Evolutionary conservation across 2,113 vertebrate species (phyloP).

Genomic region (Malurus elegans): DNA sequence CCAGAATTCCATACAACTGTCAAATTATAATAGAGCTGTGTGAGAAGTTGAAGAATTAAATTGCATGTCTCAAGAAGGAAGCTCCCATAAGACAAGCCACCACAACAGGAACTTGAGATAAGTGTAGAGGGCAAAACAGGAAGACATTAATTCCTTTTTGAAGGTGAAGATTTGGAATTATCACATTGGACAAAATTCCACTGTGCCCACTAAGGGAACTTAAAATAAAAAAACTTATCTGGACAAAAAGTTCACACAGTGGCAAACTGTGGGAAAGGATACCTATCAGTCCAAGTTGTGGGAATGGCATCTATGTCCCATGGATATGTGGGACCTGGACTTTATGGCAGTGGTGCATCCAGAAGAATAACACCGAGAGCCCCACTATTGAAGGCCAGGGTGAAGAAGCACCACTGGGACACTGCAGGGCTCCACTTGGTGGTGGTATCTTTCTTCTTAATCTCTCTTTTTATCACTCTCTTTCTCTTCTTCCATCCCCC

Average conservation of each 20-base stretch:
- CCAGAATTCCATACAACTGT: neutral
- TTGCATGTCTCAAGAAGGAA: neutral
- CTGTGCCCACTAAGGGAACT: neutral
- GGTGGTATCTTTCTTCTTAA: neutral
- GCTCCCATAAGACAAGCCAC: neutral
- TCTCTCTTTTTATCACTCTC: neutral
- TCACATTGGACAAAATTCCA: neutral
- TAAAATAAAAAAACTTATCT: neutral
- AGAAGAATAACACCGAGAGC: neutral
- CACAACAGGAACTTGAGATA: neutral
- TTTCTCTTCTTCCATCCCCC: neutral
- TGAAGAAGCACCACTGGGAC: rapidly evolving
- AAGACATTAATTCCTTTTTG: neutral
- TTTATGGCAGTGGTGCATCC: neutral
- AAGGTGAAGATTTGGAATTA: neutral
- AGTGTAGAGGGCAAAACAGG: neutral
- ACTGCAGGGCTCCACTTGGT: neutral
- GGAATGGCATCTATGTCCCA: neutral
- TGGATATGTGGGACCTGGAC: neutral
- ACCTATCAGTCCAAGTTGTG: neutral
- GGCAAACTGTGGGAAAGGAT: neutral
- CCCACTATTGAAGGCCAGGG: no score
- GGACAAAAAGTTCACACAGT: neutral
- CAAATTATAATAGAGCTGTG: neutral
- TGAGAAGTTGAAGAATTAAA: neutral